Base-by-base conservation (phyloP, 2,113 vertebrate genomes). In the Garra rufa region DNA sequence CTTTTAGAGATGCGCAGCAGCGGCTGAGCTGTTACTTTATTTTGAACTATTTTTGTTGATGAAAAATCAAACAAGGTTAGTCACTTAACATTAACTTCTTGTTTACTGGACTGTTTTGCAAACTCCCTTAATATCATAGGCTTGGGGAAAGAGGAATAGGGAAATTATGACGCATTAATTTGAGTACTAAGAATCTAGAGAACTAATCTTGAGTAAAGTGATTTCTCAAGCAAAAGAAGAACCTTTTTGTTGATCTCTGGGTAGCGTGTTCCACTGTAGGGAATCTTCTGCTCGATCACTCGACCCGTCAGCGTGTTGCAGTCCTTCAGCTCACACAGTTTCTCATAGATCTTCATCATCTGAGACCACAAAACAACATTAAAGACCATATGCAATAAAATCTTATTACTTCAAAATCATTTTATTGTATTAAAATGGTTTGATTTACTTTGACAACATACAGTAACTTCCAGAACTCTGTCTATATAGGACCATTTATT, bases 281-380 rank as follows among this genome's bases (percentile, higher is more conserved):
- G 0, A 86, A 98, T 95, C 78, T 91, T 94, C 83, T 97, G 96
- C 87, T 98, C 97, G 4, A 97, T 96, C 76, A 97, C 96, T 2
- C 97, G 92, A 13, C 97, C 97, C 0, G 97, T 98, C 44, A 96
- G 87, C 0, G 90, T 94, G 88, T 55, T 92, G 90, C 97, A 98
- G 76, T 87, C 92, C 89, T 98, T 98, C 3, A 98, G 91, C 73
- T 97, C 95, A 85, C 97, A 98, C 5, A 98, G 92, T 46, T 96
- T 95, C n/a, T 95, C 91, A 21, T 97, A 98, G 85, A 98, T 96
- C 75, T 95, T 95, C 93, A 98, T 95, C 91, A 98, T 94, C 95
- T 95, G 84, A 8, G 46, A 75, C n/a, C 46, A 74, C 43, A 63
- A 43, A 30, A 30, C 0, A 30, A 43, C 13, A 4, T 17, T 21